phyloP scores from a whole-genome alignment of 2,797 vertebrate species.

The Leptodactylus fallax region DNA sequence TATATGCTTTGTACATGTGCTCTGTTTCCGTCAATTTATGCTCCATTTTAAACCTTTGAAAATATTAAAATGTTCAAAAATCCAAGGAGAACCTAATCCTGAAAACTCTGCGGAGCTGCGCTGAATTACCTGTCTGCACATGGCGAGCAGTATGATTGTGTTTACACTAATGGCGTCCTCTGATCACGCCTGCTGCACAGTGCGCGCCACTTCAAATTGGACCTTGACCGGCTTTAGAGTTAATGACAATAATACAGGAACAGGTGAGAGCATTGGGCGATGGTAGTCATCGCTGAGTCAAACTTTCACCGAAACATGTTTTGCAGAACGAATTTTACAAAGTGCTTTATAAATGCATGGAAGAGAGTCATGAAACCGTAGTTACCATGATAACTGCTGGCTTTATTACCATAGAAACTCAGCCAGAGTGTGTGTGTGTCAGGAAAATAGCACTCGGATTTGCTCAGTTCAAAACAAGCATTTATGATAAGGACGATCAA shows the following conservation, averaged over 20 bases:
- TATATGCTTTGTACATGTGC: too few relatives aligned
- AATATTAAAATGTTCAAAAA: neutral
- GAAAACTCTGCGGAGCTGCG: neutral
- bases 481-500: constrained; percentile 23
- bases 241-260: neutral
- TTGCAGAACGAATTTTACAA: constrained; percentile 11
- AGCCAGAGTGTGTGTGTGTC: constrained; percentile 30
- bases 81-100: neutral
- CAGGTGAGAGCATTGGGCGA: neutral
- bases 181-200: neutral
- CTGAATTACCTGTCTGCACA: neutral
- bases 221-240: neutral
- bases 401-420: constrained; percentile 63
- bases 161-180: neutral
- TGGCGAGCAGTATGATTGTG: neutral
- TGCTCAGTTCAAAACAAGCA: constrained; percentile 23
- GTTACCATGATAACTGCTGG: constrained; percentile 61
- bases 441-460: constrained; percentile 38
- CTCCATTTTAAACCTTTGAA: neutral
- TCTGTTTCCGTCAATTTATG: neutral
- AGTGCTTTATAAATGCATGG: constrained; percentile 47
- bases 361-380: constrained; percentile 23
- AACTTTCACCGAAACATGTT: constrained; percentile 39
- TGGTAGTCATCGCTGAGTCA: neutral
- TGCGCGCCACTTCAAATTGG: neutral